A percentile compares a stretch with the other conserved stretches of the same genome.
phyloP scores from a whole-genome alignment of 1,140 invertebrate species.

The Megalopta genalis region DNA sequence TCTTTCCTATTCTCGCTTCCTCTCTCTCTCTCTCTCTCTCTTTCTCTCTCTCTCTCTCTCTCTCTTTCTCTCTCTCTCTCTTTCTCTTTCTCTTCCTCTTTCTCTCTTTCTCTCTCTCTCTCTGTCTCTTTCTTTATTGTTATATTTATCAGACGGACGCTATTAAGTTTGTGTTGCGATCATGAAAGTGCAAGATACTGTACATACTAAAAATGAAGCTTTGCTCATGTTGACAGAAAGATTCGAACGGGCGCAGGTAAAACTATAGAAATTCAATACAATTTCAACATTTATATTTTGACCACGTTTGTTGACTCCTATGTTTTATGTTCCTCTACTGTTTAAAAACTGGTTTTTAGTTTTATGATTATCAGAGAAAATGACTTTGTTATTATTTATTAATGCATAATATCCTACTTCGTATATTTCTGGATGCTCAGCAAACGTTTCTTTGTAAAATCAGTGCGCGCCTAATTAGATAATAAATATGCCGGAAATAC shows the following conservation, averaged over 20 bases:
- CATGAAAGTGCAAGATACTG: neutral
- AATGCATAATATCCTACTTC: neutral
- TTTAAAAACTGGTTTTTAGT: too few relatives aligned
- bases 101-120: neutral
- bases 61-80: slow-evolving; percentile 10
- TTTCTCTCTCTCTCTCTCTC: slow-evolving; percentile 11
- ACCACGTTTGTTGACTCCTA: neutral
- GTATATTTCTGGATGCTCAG: slow-evolving; percentile 7
- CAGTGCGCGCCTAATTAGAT: neutral
- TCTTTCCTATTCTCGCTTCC: neutral
- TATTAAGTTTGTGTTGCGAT: slow-evolving; percentile 20
- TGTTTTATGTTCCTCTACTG: too few relatives aligned
- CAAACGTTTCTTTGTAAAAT: neutral
- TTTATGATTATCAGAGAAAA: too few relatives aligned
- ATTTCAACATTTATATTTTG: too few relatives aligned
- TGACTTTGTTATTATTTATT: too few relatives aligned
- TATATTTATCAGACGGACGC: neutral
- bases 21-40: slow-evolving; percentile 2
- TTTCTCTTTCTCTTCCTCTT: neutral
- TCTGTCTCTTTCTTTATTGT: slow-evolving; percentile 13
- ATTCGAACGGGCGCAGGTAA: neutral
- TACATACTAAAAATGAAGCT: slow-evolving; percentile 15
- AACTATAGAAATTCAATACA: too few relatives aligned
- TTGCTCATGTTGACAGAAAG: slow-evolving; percentile 5
- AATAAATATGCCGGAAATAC: slow-evolving; percentile 56